These are phyloP conservation scores for Crocodylus rhombifer DNA, from an alignment of 2,797 vertebrate species.

Conservation along the genomic window DNA sequence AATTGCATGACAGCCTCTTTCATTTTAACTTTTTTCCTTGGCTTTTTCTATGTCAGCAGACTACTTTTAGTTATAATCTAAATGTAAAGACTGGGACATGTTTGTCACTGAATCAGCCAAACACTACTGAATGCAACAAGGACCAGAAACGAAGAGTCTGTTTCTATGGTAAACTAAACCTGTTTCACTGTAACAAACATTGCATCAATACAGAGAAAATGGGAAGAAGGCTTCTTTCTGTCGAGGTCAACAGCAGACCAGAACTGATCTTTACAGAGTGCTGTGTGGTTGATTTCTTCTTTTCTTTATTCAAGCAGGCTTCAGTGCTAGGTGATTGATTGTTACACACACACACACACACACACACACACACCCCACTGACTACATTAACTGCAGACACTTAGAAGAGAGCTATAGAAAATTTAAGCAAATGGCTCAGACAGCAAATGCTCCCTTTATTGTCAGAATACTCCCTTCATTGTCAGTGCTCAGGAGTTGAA, in stretches of 20 bases:
- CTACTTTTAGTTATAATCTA: slow-evolving; percentile 15
- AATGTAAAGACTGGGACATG: slow-evolving; percentile 11
- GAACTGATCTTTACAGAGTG: background rate
- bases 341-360: background rate
- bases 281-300: background rate
- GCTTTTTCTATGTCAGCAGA: background rate
- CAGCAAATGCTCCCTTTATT: background rate
- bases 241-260: background rate
- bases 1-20: background rate
- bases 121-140: background rate
- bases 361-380: no score
- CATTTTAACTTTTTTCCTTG: background rate
- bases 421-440: background rate
- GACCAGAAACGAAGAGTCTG: slow-evolving; percentile 35
- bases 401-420: background rate
- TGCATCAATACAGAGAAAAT: background rate
- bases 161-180: slow-evolving; percentile 57
- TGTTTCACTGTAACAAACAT: background rate
- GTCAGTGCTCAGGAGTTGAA: background rate
- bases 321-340: background rate
- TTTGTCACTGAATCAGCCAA: background rate
- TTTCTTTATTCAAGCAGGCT: background rate
- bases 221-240: background rate
- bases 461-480: background rate
- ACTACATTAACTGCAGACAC: background rate